A percentile compares a stretch with the other conserved stretches of the same genome.
Evolutionary conservation across 2,113 vertebrate species (phyloP).

Genomic region (Arenaria interpres): DNA sequence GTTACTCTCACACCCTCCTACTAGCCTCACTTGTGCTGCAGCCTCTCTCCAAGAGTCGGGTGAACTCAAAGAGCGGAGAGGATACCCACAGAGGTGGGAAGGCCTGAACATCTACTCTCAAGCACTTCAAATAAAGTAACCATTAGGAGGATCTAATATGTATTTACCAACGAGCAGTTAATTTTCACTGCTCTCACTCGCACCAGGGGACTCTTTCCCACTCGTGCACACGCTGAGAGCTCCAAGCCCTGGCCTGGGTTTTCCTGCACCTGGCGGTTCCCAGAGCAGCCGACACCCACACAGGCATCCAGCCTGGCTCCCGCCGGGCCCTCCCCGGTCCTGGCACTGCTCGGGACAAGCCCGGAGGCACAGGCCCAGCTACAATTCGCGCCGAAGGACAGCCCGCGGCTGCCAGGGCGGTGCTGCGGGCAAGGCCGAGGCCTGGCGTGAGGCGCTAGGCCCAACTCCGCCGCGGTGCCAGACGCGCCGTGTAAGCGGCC

Average conservation of each 20-base stretch:
- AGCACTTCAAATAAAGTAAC: neutral
- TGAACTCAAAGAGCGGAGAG: rapidly evolving
- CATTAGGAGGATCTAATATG: rapidly evolving
- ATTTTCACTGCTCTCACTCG: too few species aligned
- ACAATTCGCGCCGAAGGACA: too few species aligned
- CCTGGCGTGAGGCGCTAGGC: neutral
- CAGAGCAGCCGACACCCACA: too few species aligned
- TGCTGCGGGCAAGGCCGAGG: too few species aligned
- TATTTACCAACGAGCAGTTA: too few species aligned
- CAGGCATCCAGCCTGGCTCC: too few species aligned
- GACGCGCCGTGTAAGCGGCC: too few species aligned
- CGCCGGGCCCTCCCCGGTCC: too few species aligned
- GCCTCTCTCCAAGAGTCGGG: rapidly evolving
- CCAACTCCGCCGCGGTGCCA: too few species aligned
- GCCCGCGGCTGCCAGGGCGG: neutral
- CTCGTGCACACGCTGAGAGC: rapidly evolving
- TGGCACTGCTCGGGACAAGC: too few species aligned
- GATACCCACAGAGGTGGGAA: rapidly evolving
- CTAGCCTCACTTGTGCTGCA: rapidly evolving
- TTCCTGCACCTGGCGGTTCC: rapidly evolving
- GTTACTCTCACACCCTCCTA: neutral
- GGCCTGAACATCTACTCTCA: rapidly evolving
- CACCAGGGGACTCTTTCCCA: neutral
- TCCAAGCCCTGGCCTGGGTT: neutral
- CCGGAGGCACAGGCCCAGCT: too few species aligned